These are phyloP conservation scores for Amphipoea lucens DNA, from an alignment of 2,888 invertebrate species.

Conservation along the genomic window DNA sequence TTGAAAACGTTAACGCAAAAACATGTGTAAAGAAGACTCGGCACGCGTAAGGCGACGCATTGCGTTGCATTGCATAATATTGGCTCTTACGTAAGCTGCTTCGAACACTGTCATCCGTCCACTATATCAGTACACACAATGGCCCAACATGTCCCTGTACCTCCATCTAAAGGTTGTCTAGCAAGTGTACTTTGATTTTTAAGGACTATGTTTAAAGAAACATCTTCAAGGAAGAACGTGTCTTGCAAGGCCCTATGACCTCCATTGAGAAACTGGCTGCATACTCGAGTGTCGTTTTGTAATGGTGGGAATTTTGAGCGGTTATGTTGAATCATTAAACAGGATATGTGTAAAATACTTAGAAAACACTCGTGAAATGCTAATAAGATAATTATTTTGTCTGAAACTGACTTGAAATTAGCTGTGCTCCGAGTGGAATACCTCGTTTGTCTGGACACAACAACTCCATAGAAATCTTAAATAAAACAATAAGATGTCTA, in stretches of 20 bases:
- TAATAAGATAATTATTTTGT: background rate
- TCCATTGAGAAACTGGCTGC: conserved; percentile 53
- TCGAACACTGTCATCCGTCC: conserved; percentile 44
- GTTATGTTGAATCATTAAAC: conserved; percentile 48
- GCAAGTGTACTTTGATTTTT: background rate
- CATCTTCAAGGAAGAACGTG: conserved; percentile 51
- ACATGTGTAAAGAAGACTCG: conserved; percentile 37
- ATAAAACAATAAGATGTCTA: background rate
- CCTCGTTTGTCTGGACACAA: background rate
- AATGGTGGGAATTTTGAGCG: conserved; percentile 49
- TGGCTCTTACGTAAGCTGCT: conserved; percentile 51
- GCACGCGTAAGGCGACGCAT: conserved; percentile 29
- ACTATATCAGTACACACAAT: conserved; percentile 27
- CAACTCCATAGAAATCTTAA: background rate
- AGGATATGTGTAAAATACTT: conserved; percentile 48
- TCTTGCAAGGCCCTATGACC: conserved; percentile 51
- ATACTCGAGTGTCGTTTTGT: conserved; percentile 34
- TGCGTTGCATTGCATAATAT: conserved; percentile 54
- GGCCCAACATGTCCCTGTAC: conserved; percentile 15
- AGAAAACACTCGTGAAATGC: conserved; percentile 6
- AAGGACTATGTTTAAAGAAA: conserved; percentile 15
- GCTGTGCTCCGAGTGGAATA: background rate
- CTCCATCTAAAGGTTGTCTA: conserved; percentile 11
- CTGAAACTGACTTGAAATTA: background rate
- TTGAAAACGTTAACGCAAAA: conserved; percentile 44